Evolutionary conservation across 2,888 invertebrate species (phyloP).

Genomic region (Idaea dimidiata): DNA sequence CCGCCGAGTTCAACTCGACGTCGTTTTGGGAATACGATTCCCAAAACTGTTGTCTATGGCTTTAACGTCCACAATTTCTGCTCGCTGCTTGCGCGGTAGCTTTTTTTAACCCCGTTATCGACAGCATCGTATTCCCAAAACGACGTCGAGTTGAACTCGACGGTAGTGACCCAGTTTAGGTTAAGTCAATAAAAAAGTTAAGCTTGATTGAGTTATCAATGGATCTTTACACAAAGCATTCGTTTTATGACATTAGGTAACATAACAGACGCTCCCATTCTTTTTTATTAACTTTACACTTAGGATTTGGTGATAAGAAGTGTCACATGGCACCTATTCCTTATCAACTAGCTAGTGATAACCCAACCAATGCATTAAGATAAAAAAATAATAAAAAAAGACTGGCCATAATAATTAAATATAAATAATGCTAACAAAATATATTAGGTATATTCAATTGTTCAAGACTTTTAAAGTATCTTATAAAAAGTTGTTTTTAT

Average conservation of each 20-base stretch:
- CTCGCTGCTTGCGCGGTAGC: no score
- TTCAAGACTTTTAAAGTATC: conserved; percentile 18
- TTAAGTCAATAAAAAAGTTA: no score
- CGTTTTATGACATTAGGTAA: not conserved
- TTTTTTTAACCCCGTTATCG: no score
- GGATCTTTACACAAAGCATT: no score
- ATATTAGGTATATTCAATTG: conserved; percentile 38
- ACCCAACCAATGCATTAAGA: conserved; percentile 73
- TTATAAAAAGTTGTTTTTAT: conserved; percentile 38
- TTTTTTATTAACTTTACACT: conserved; percentile 34
- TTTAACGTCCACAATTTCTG: no score
- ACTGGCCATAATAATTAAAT: conserved; percentile 62
- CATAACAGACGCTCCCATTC: not conserved
- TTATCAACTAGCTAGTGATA: conserved; percentile 70
- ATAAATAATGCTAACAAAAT: conserved; percentile 45
- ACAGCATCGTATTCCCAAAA: no score
- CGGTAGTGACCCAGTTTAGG: no score
- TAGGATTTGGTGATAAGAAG: conserved; percentile 68
- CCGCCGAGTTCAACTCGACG: no score
- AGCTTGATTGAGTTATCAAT: no score
- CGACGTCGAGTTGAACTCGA: no score
- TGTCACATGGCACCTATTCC: conserved; percentile 72
- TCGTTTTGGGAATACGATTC: no score
- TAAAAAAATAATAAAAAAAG: conserved; percentile 67
- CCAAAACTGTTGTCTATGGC: no score